Evolutionary conservation across 2,888 invertebrate genomes (phyloP), one percentile per base, ranked within the genome.

Genomic region (Rotaria sp.): DNA sequence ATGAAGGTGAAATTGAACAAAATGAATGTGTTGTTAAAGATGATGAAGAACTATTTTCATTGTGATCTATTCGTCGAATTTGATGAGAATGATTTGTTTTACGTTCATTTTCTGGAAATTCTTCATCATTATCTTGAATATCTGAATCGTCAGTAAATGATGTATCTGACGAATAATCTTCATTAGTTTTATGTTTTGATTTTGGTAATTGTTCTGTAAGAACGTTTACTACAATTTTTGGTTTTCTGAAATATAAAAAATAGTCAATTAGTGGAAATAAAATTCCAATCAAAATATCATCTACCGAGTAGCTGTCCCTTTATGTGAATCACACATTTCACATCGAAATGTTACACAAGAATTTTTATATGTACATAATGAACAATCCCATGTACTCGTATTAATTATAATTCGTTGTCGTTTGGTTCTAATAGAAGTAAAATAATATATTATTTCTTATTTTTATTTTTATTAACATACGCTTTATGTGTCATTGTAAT

Each of bases 311-410:
- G 93, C 93, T 1, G 94, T 94, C 87, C 96, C 96, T 94, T 98
- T 99, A 90, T 98, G 94, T 90, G 97, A 96, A 93, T 97, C 97
- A 93, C 98, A 98, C 96, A 99, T 97, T 90, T 96, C 95, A 93
- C 98, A 99, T 94, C 97, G 98, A 93, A 98, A 98, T 89, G 97
- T 96, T 94, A 97, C 97, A 88, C 96, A 95, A 90, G 96, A 95
- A 93, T 97, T 97, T 92, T 96, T 94, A 93, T 95, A 97, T 88
- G 98, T 98, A 93, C 98, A 98, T 91, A 97, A 97, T 93, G 96
- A 96, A 93, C 98, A 98, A 93, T 97, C 97, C 98, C 98, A 98
- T 92, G 94, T 94, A 92, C 95, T 95, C 91, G 96, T 96, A 52
- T 90, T 90, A n/a, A 67, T 21, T 24, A 38, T 59, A 30, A 59